A percentile compares a stretch with the other conserved stretches of the same genome.
Evolutionary conservation across 2,888 invertebrate species (phyloP).

Genomic region (Emesis furor): DNA sequence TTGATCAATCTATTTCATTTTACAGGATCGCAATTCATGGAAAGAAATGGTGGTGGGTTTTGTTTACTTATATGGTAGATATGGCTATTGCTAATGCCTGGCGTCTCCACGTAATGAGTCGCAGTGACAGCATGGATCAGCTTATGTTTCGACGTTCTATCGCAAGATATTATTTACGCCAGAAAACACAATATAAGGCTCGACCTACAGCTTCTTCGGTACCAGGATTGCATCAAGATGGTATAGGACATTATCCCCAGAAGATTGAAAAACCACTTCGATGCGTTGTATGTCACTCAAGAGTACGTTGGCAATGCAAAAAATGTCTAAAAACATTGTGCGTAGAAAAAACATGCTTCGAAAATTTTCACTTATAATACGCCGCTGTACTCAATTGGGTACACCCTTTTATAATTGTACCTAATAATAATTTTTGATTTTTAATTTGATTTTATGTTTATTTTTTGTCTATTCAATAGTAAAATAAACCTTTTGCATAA

Average conservation of each 20-base stretch:
- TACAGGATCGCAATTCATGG: conserved; percentile 5
- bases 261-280: neutral
- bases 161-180: neutral
- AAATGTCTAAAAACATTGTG: neutral
- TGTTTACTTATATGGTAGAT: conserved; percentile 24
- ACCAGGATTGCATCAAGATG: neutral
- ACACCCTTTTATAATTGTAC: neutral
- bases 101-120: conserved; percentile 23
- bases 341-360: neutral
- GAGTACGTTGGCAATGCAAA: neutral
- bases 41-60: conserved; percentile 29
- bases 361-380: neutral
- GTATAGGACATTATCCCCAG: neutral
- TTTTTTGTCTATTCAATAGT: too few relatives aligned
- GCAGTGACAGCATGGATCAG: conserved; percentile 19
- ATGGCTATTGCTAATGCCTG: conserved; percentile 31
- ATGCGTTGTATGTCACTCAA: neutral
- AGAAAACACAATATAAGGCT: neutral
- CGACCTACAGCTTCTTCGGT: neutral
- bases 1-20: conserved; percentile 20
- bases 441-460: too few relatives aligned
- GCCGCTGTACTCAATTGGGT: neutral
- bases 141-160: conserved; percentile 11
- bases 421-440: too few relatives aligned
- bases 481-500: too few relatives aligned